Evolutionary conservation across 2,888 invertebrate genomes (phyloP), one percentile per base, ranked within the genome.

Genomic region (Cabera pusaria): DNA sequence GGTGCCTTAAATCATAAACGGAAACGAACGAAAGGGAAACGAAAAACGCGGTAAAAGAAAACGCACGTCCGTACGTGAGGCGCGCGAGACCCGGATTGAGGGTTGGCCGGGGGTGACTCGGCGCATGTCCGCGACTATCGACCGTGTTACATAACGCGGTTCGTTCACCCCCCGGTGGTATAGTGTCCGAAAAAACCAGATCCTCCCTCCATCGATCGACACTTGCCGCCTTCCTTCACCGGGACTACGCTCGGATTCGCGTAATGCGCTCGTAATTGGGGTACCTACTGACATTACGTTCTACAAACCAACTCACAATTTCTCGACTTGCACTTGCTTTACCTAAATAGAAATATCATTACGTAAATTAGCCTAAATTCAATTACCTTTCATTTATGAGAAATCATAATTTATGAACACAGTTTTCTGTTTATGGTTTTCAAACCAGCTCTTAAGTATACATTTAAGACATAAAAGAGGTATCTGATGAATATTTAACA

Each of bases 1-100:
- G 93, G 93, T 94, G 86, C 64, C 70, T 85, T 72, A 85, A 89
- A 89, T 86, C 86, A 87, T 88, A 88, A 90, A 90, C 87, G 86
- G 79, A 86, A 90, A 89, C 43, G 80, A 88, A 88, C 85, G 84
- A 89, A 90, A 90, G 85, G 86, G 86, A 89, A 89, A 86, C 80
- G 81, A 84, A 88, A 90, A 90, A 89, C 83, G 85, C 86, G 85
- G 81, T 82, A 86, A 89, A 87, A 83, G 70, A 77, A 89, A 88
- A 84, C 65, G 67, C 78, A 88, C 89, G 88, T 80, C 87, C 86
- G 83, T 69, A 56, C 65, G 69, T 75, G 73, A 69, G 76, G 88
- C 83, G 82, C 86, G 84, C 89, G 83, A 77, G 78, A 78, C 77
- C 80, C 79, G 68, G 69, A 82, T 73, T 87, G 81, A 69, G 74